Conservation (phyloP, 2,888 invertebrate species). For the Gisinianus flammeolus region DNA sequence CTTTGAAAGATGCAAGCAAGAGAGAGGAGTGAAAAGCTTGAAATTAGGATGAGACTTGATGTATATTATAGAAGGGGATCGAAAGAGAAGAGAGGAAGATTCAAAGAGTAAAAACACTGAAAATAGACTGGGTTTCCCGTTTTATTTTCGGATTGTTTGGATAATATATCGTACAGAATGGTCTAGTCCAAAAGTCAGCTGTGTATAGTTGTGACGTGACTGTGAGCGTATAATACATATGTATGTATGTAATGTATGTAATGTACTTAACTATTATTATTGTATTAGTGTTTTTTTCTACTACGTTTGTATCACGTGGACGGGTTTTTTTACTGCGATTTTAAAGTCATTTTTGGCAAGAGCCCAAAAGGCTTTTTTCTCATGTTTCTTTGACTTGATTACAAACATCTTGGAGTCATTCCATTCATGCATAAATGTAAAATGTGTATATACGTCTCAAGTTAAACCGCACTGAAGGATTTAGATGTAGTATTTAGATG, state of each 20-base stretch:
- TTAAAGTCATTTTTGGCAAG: background rate
- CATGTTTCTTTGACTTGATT: too few relatives aligned
- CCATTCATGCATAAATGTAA: background rate
- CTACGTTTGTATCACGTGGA: background rate
- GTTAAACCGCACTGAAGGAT: too few relatives aligned
- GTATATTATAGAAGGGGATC: background rate
- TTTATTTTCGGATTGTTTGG: conserved; percentile 37
- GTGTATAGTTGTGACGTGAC: too few relatives aligned
- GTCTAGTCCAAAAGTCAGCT: too few relatives aligned
- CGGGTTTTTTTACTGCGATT: background rate
- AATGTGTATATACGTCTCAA: background rate
- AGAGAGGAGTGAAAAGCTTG: background rate
- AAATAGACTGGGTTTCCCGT: conserved; percentile 20
- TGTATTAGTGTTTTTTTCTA: background rate
- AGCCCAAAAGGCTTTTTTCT: background rate
- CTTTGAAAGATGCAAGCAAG: background rate
- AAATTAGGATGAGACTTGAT: background rate
- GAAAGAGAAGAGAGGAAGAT: background rate
- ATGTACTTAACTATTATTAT: background rate
- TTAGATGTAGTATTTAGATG: too few relatives aligned
- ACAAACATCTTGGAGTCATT: background rate
- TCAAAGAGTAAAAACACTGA: too few relatives aligned
- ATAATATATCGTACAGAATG: too few relatives aligned
- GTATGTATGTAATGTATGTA: background rate
- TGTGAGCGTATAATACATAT: background rate